Evolutionary conservation across 2,888 invertebrate genomes (phyloP).

Genomic region (Eutolmus rufibarbis): DNA sequence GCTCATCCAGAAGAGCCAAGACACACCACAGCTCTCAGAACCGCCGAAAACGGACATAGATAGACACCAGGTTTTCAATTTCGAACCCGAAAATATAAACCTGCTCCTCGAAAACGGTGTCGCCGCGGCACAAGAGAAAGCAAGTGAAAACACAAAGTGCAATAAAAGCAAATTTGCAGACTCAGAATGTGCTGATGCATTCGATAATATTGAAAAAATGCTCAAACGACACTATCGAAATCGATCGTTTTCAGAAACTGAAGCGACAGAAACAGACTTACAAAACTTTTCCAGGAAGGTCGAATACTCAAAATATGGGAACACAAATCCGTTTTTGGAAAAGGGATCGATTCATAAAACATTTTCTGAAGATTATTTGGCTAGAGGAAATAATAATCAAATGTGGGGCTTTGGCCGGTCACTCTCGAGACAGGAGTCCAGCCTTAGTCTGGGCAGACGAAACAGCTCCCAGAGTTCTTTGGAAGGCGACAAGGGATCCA

Average conservation of each 20-base stretch:
- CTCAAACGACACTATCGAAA: slow-evolving; percentile 52
- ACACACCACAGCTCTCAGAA: background rate
- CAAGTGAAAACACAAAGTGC: background rate
- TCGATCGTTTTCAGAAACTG: slow-evolving; percentile 57
- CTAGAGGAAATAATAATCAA: slow-evolving; percentile 40
- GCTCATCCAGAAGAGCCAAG: background rate
- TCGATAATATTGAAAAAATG: slow-evolving; percentile 48
- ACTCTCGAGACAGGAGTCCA: slow-evolving; percentile 57
- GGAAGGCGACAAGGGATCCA: slow-evolving; percentile 52
- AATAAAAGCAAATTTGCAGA: slow-evolving; percentile 45
- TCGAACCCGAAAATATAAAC: slow-evolving; percentile 47
- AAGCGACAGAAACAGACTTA: slow-evolving; percentile 52
- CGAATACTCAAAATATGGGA: slow-evolving; percentile 52
- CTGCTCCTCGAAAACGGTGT: slow-evolving; percentile 36
- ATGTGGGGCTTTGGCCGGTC: slow-evolving; percentile 59
- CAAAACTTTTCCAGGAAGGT: slow-evolving; percentile 52
- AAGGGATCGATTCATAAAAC: slow-evolving; percentile 62
- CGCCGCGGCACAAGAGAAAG: background rate
- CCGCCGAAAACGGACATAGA: slow-evolving; percentile 46
- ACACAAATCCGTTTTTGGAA: slow-evolving; percentile 54
- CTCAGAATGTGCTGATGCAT: slow-evolving; percentile 45
- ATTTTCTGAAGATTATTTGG: slow-evolving; percentile 61
- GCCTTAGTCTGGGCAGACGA: slow-evolving; percentile 55
- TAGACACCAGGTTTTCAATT: slow-evolving; percentile 47
- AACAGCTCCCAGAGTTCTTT: slow-evolving; percentile 60